phyloP scores from a whole-genome alignment of 2,113 vertebrate genomes.

The Ceyx cyanopectus region DNA sequence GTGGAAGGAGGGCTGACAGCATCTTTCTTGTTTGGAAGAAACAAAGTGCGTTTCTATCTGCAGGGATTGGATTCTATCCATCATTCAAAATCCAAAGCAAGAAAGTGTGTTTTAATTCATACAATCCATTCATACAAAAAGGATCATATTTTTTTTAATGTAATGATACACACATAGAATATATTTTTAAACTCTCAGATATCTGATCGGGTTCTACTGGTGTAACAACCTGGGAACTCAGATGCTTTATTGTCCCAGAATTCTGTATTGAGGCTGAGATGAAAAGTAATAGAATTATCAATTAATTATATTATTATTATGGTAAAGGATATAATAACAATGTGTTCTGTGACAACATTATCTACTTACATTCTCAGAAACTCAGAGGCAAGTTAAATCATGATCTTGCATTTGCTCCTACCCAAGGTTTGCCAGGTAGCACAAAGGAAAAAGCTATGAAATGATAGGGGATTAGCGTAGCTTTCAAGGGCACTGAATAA shows the following conservation, averaged over 20 bases:
- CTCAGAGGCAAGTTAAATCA: constrained; percentile 16
- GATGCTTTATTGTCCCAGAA: neutral
- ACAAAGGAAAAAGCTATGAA: constrained; percentile 13
- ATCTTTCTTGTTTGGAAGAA: neutral
- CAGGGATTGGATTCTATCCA: neutral
- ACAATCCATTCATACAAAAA: neutral
- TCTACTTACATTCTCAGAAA: constrained; percentile 6
- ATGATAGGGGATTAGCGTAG: neutral
- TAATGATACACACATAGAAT: neutral
- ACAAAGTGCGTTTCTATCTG: neutral
- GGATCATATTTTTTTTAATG: neutral
- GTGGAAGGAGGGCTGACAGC: neutral
- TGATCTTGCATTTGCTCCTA: neutral
- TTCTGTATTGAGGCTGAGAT: neutral
- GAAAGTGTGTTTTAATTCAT: neutral
- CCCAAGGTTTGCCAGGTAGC: neutral
- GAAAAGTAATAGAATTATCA: constrained; percentile 4
- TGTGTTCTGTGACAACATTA: neutral
- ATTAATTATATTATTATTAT: constrained; percentile 1
- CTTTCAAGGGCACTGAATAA: neutral
- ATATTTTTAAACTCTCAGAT: neutral
- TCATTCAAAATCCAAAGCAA: neutral
- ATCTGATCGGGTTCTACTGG: neutral
- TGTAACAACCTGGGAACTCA: neutral
- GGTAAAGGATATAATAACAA: neutral